Base-by-base conservation (phyloP, 2,888 invertebrate species). In the Apoderus coryli region DNA sequence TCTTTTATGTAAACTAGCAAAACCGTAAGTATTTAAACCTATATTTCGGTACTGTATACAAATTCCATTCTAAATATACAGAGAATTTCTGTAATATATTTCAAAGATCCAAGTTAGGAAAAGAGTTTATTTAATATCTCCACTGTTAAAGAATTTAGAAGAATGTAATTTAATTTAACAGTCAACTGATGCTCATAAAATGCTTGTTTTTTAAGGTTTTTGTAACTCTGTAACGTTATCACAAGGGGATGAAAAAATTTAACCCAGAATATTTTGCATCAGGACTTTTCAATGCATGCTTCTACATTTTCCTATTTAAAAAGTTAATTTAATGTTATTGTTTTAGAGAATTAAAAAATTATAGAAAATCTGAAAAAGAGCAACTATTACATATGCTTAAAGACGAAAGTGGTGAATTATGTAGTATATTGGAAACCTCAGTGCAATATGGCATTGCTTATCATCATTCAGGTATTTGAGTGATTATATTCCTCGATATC, bases 391-490 rank as follows among this genome's bases (percentile, higher is more conserved):
- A 61, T 27, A 73, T 76, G 6, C 51, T 86, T 16, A 55, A 63
- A 22, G 61, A 61, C 12, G 84, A 84, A 52, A 40, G 42, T 10
- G 76, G 79, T 7, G 60, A 63, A 27, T 48, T 82, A 2, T 81
- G 77, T 47, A 67, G 69, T 0, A 68, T 73, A 2, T 60, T 92
- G 40, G 56, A 62, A 19, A 64, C 66, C 31, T 75, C 76, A 2
- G 67, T 85, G 31, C 72, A 72, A 13, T 79, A 62, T 59, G 95
- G 95, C 2, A 66, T 96, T 13, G 93, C 85, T 6, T 93, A 80
- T 62, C 96, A 96, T 58, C 95, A 96, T 63, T 81, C 85, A 10
- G 85, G 56, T 52, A 41, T 28, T 19, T 7, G 19, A 19, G 19
- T 19, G 6, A 19, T 19, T 19, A 19, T 7, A n/a, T 19, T 19